These are phyloP conservation scores for Telenomus remus DNA, from an alignment of 1,140 invertebrate species.

Conservation along the genomic window DNA sequence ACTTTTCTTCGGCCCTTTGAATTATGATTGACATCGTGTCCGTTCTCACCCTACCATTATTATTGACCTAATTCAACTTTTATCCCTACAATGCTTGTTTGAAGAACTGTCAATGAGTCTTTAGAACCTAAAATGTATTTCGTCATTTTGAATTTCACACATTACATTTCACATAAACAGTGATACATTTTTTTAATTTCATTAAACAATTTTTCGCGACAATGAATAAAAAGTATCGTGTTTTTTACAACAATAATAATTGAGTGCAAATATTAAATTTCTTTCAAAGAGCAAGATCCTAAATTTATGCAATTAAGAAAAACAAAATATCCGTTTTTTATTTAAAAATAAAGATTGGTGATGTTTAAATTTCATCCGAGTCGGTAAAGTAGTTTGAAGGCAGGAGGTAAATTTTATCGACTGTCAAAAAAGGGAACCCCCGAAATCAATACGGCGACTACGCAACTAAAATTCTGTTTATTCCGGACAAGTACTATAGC, in stretches of 20 bases:
- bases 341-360: background rate
- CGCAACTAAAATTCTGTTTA: background rate
- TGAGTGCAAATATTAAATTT: too few species aligned
- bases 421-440: conserved; percentile 20
- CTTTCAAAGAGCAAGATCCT: too few species aligned
- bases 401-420: conserved; percentile 26
- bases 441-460: conserved; percentile 34
- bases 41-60: background rate
- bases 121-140: too few species aligned
- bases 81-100: too few species aligned
- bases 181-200: too few species aligned
- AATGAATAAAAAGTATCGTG: too few species aligned
- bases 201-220: too few species aligned
- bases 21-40: conserved; percentile 18
- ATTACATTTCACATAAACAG: too few species aligned
- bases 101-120: too few species aligned
- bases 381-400: conserved; percentile 2
- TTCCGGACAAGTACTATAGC: background rate
- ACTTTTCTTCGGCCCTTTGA: conserved; percentile 2
- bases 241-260: too few species aligned
- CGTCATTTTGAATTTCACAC: too few species aligned
- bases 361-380: background rate
- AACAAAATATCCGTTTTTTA: background rate
- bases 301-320: too few species aligned
- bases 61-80: background rate